These are phyloP conservation scores for Autographa pulchrina DNA, from an alignment of 2,888 invertebrate genomes.

Conservation along the genomic window DNA sequence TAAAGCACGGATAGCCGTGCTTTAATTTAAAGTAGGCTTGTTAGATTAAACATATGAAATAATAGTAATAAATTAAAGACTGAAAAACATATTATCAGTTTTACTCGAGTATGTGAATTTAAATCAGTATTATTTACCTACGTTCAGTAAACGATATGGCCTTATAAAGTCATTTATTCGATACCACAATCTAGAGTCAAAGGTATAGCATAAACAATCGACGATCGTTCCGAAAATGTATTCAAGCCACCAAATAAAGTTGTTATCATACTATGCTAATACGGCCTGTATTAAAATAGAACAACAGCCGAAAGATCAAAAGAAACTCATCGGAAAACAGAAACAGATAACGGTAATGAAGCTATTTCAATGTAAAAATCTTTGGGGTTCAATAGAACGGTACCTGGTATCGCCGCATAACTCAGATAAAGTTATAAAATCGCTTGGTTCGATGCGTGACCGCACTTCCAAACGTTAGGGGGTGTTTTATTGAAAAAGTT, in stretches of 20 bases:
- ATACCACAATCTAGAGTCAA: constrained; percentile 15
- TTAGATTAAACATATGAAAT: neutral
- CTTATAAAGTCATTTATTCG: constrained; percentile 4
- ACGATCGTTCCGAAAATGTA: constrained; percentile 7
- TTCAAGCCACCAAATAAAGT: constrained; percentile 19
- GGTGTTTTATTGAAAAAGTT: constrained; percentile 89
- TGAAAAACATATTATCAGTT: neutral
- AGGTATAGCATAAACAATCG: constrained; percentile 20
- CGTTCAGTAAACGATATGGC: neutral
- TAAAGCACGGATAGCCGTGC: neutral
- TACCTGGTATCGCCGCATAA: constrained; percentile 75
- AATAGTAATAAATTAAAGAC: neutral
- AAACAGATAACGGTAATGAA: constrained; percentile 50
- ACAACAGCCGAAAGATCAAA: constrained; percentile 50
- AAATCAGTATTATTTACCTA: neutral
- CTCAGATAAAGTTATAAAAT: constrained; percentile 88
- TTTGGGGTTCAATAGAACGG: constrained; percentile 53
- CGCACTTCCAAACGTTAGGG: constrained; percentile 79
- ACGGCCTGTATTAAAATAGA: constrained; percentile 22
- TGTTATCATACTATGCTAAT: constrained; percentile 49
- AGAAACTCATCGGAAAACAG: constrained; percentile 32
- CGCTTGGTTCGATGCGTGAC: constrained; percentile 84
- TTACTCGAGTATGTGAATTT: neutral
- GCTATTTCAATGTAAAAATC: constrained; percentile 62
- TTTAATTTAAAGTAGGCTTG: neutral